Conservation (phyloP, 2,113 vertebrate genomes). For the sheep (Ovis aries) region ARS-UI_Ramb_v3.0 NC_056059.1:104064001-104064500, state of each 20-base stretch:
- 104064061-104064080: background rate
- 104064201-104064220: fast-evolving
- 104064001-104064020: background rate
- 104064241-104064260: fast-evolving
- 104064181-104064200: background rate
- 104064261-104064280: fast-evolving
- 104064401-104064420: background rate
- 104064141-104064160: background rate
- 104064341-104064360: background rate
- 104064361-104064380: too few relatives aligned
- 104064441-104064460: fast-evolving
- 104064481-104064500: background rate
- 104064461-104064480: background rate
- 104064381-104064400: background rate
- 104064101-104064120: fast-evolving
- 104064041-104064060: too few relatives aligned
- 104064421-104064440: background rate
- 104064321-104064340: background rate
- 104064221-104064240: fast-evolving
- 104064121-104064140: background rate
- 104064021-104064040: background rate
- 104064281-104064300: fast-evolving
- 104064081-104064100: background rate
- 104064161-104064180: background rate
- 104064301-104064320: background rate